Base-by-base conservation (phyloP, 2,797 vertebrate genomes). In the Eremophila alpestris region DNA sequence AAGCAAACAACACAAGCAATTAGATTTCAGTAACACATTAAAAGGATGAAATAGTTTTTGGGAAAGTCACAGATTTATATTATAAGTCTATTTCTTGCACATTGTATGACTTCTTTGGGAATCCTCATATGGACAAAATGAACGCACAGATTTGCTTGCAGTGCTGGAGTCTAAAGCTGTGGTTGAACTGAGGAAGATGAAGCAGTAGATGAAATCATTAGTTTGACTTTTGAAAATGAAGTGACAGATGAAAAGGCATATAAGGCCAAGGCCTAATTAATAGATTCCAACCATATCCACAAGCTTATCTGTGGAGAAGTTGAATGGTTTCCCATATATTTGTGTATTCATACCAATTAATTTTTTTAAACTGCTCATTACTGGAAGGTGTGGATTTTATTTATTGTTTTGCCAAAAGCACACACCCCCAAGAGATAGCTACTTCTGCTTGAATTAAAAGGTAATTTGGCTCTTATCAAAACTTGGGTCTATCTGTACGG, bases 191-290 rank as follows among this genome's bases (percentile, higher is more conserved):
- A 45, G 17, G 26, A 78, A 64, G 58, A 21, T 13, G 21, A 90
- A 89, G 48, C 16, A 30, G 34, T 45, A 65, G 13, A 32, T 76
- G 43, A 83, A 83, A 52, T n/a, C 7, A 29, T 48, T 87, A 59
- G 46, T 82, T 73, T 90, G 38, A 86, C 40, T 94, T 81, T 55
- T 83, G 21, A 29, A 90, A 73, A 86, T 71, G 23, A 10, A 83
- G 40, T 45, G 34, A 75, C n/a, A 78, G 62, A 38, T 8, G 22
- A 95, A 95, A 92, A 94, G 59, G 56, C 59, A 27, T 62, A 71
- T 73, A 59, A 91, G 79, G 87, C 62, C 52, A 88, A 67, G n/a
- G 63, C 27, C 21, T 95, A 79, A 94, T 96, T 84, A 94, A 90
- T 80, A 76, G 59, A 88, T 94, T 96, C 93, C 83, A 88, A 20